These are phyloP conservation scores for Zaprionus kolodkinae DNA, from an alignment of 1,140 invertebrate species.

Conservation along the genomic window DNA sequence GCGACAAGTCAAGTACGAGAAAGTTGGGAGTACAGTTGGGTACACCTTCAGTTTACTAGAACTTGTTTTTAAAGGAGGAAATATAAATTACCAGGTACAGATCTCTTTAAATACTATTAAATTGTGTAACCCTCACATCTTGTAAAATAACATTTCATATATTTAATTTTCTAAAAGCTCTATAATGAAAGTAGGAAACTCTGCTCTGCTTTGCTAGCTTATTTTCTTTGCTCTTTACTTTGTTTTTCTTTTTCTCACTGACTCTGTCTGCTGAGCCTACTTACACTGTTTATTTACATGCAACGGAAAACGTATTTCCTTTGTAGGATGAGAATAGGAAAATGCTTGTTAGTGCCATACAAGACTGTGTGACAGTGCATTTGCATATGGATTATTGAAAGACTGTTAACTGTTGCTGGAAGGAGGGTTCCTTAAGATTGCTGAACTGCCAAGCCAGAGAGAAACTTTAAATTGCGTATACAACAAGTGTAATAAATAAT, in stretches of 20 bases:
- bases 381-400: conserved; percentile 32
- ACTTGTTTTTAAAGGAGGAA: neutral
- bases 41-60: neutral
- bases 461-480: conserved; percentile 77
- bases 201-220: neutral
- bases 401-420: conserved; percentile 61
- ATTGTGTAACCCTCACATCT: too few relatives aligned
- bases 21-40: neutral
- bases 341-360: conserved; percentile 70
- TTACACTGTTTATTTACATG: conserved; percentile 52
- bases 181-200: neutral
- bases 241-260: conserved; percentile 1
- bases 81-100: too few relatives aligned
- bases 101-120: too few relatives aligned
- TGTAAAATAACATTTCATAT: too few relatives aligned
- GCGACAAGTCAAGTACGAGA: neutral
- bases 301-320: conserved; percentile 76
- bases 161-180: too few relatives aligned
- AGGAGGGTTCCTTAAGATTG: conserved; percentile 3
- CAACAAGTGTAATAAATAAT: conserved; percentile 66
- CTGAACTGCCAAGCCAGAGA: conserved; percentile 13
- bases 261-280: neutral
- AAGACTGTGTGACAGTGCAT: conserved; percentile 25
- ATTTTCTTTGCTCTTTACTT: conserved; percentile 23
- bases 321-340: conserved; percentile 73